Base-by-base conservation (phyloP, 2,113 vertebrate species). In the Barnardius zonarius region DNA sequence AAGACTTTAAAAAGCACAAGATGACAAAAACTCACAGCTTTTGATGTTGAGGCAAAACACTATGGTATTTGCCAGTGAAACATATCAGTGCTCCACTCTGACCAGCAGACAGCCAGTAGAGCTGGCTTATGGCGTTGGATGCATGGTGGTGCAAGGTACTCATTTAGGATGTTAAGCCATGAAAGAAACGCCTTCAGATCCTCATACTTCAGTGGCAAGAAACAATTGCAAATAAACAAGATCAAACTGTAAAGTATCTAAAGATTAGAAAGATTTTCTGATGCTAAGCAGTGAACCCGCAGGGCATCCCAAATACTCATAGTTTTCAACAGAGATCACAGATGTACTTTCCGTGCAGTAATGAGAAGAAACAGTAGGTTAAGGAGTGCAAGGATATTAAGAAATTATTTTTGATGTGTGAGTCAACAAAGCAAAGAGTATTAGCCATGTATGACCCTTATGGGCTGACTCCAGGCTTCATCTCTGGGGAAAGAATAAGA, bases 291-390 rank as follows among this genome's bases (percentile, higher is more conserved):
- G 51, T 6, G 46, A 75, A 41, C 68, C 33, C 8, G 13, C 12
- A 14, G 79, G 9, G 55, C 41, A 43, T 48, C 55, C 68, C 1
- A 15, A 90, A 24, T 16, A 77, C 37, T 61, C 43, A 48, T 17
- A 31, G 54, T 28, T 94, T 72, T 72, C 83, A 88, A 66, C 64
- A 88, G 90, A 33, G 41, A 39, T 23, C 75, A 80, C 88, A 83
- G 64, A 86, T 51, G 48, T 48, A n/a, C 33, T 79, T 76, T 73
- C 86, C 69, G 72, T 33, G 66, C 73, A 54, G n/a, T 84, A 94
- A 94, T 52, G 76, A 79, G 93, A 72, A 93, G 88, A 93, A 96
- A 69, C 92, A 89, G 90, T 66, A 43, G 69, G 39, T 86, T 81
- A 68, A 92, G 79, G n/a, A 66, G 44, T 55, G 64, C 11, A 73